Conservation (phyloP, 2,797 vertebrate species). For the Channa striata region DNA sequence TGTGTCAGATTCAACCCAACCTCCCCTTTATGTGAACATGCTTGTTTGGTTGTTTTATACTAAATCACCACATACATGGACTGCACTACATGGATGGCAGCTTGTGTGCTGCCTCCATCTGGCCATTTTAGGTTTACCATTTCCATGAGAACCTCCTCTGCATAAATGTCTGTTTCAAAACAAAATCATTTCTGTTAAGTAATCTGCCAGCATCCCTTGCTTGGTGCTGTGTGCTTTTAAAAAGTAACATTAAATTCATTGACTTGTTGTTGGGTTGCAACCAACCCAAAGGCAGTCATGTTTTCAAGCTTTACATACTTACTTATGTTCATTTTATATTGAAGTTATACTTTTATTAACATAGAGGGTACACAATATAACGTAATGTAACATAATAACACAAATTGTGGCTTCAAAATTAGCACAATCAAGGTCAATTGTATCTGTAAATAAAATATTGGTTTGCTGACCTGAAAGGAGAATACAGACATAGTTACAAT, state of each 20-base stretch:
- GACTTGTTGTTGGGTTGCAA: conserved; percentile 19
- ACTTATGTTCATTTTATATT: not conserved
- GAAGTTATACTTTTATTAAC: not conserved
- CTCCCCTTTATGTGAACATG: conserved; percentile 26
- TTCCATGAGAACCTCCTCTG: conserved; percentile 20
- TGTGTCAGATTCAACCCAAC: conserved; percentile 19
- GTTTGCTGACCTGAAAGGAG: not conserved
- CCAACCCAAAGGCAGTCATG: conserved; percentile 2
- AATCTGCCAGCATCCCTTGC: conserved; percentile 26
- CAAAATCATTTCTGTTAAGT: conserved; percentile 32
- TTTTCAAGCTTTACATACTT: conserved; percentile 4
- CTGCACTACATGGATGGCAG: conserved; percentile 34
- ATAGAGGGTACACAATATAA: not conserved
- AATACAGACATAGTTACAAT: no score
- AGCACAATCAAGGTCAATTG: not conserved
- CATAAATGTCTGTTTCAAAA: conserved; percentile 15
- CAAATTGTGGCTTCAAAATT: not conserved
- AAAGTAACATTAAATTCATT: conserved; percentile 29
- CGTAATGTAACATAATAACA: not conserved
- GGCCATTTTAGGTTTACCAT: conserved; percentile 37
- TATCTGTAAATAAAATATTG: not conserved
- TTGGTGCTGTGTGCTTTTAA: conserved; percentile 44
- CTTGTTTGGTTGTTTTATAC: conserved; percentile 46
- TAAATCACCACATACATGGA: conserved; percentile 53
- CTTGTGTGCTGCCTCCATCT: conserved; percentile 60